phyloP scores from a whole-genome alignment of 1,140 invertebrate species.

The Cherax destructor region DNA sequence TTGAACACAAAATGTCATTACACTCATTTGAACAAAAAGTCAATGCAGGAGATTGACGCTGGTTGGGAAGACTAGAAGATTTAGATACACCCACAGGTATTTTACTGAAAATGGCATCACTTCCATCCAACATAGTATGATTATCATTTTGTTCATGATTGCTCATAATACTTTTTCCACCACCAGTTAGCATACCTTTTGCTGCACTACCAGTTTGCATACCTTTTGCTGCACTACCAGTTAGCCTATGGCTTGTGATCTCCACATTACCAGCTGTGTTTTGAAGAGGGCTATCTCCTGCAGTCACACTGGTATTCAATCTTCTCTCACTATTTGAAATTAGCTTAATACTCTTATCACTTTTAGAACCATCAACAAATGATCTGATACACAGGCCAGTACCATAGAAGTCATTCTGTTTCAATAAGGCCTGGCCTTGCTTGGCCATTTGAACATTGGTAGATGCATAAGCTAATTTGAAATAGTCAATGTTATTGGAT shows the following conservation, averaged over 20 bases:
- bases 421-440: slow-evolving; percentile 48
- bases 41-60: slow-evolving; percentile 15
- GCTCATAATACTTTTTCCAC: neutral
- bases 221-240: too few species aligned
- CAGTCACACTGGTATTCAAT: neutral
- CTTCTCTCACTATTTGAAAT: too few species aligned
- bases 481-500: slow-evolving; percentile 30
- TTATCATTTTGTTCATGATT: neutral
- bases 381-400: slow-evolving; percentile 62
- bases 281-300: neutral
- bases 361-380: slow-evolving; percentile 16
- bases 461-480: slow-evolving; percentile 52
- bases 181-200: neutral
- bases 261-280: neutral
- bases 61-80: slow-evolving; percentile 61
- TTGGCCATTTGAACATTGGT: slow-evolving; percentile 52
- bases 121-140: neutral
- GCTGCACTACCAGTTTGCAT: neutral
- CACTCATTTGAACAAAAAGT: slow-evolving; percentile 13
- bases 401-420: slow-evolving; percentile 61
- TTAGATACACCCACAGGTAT: neutral
- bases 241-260: neutral
- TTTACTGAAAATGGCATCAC: neutral
- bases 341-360: neutral
- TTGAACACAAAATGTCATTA: slow-evolving; percentile 8